Percentiles rank a stretch among this genome's conserved stretches.
Conservation (phyloP, 2,797 vertebrate species). For the Lophius americanus region DNA sequence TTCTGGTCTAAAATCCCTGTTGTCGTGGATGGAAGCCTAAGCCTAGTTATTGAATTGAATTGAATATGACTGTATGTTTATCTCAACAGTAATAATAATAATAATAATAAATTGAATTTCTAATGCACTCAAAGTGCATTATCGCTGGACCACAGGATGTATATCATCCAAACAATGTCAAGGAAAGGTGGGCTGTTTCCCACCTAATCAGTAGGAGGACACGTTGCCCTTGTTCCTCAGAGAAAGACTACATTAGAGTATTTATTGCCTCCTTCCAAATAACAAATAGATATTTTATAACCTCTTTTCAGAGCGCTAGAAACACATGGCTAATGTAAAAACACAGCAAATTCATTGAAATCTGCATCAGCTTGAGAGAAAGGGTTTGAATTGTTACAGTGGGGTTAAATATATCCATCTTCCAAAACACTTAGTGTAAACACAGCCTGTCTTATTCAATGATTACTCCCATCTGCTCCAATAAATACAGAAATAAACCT, state of each 20-base stretch:
- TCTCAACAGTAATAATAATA: too few relatives aligned
- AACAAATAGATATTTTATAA: conserved; percentile 34
- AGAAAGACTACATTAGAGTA: conserved; percentile 39
- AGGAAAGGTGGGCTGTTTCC: conserved; percentile 17
- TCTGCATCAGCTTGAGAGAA: conserved; percentile 21
- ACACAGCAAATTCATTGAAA: conserved; percentile 23
- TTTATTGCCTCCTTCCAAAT: conserved; percentile 42
- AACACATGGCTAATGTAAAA: conserved; percentile 22
- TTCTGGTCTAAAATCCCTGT: too few relatives aligned
- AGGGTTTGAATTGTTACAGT: conserved; percentile 2
- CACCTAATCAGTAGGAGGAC: conserved; percentile 35
- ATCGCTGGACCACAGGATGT: conserved; percentile 6
- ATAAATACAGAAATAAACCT: conserved; percentile 37
- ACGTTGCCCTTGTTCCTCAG: conserved; percentile 28
- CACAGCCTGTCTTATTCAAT: conserved; percentile 23
- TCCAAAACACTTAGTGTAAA: conserved; percentile 33
- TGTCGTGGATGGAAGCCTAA: too few relatives aligned
- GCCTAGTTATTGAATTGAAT: too few relatives aligned
- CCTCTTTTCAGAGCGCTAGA: neutral
- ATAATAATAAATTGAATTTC: too few relatives aligned
- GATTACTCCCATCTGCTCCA: conserved; percentile 42
- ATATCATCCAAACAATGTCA: conserved; percentile 26
- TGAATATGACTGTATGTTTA: too few relatives aligned
- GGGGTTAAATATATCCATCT: conserved; percentile 24
- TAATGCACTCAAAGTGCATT: neutral